Base-by-base conservation (phyloP, 2,113 vertebrate species). In the Sciurus niger region DNA sequence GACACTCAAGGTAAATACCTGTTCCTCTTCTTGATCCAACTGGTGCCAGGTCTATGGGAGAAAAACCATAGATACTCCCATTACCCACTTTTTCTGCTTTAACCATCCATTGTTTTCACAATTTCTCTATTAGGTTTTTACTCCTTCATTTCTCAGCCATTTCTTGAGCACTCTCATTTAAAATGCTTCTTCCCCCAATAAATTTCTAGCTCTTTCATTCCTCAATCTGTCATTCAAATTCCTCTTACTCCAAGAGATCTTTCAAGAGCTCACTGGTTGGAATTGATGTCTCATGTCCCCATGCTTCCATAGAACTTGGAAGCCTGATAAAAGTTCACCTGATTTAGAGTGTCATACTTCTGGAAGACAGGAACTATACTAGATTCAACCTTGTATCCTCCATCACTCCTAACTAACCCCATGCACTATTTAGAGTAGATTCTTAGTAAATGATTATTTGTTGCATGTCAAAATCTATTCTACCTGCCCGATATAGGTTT, bases 391-490 rank as follows among this genome's bases (percentile, higher is more conserved):
- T 76, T 53, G 22, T 18, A 70, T 37, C 43, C n/a, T 28, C 37
- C 24, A 8, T 91, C 17, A 22, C 10, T 67, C 32, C 55, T 85
- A 51, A 58, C 48, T 82, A 43, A 51, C 24, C 5, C 40, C 68
- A n/a, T 70, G 8, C 30, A 16, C 79, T 88, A 53, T 72, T 68
- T 63, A 34, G 30, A 91, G 48, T 70, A 53, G 46, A 3, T 84
- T 90, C 68, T 86, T 88, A 70, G 18, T 85, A 82, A 91, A 60
- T 51, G 24, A 80, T 63, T 65, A 72, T 51, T 79, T 93, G 30
- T 58, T 90, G 6, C 86, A 92, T 79, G n/a, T 95, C 3, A 25
- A 70, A 94, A 76, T 87, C 34, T 94, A 4, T 94, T 83, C 51
- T 34, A 20, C 25, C 24, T 82, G n/a, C 32, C 40, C 78, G 24